Base-by-base conservation (phyloP, 2,888 invertebrate genomes). In the Ornithoptera priamus region DNA sequence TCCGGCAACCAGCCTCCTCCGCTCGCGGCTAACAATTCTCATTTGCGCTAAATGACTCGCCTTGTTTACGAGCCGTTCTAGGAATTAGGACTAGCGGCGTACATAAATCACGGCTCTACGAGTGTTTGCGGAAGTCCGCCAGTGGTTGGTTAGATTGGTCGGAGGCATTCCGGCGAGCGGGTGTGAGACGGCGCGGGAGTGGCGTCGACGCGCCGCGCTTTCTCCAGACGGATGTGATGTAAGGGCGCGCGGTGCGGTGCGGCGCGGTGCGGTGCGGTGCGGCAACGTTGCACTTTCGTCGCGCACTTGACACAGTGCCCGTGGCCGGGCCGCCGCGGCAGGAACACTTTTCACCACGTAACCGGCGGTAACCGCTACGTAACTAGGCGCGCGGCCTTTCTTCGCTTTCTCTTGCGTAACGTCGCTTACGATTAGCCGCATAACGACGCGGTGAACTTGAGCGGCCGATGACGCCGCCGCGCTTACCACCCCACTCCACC, bases 281-380 rank as follows among this genome's bases (percentile, higher is more conserved):
- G 78, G 78, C 89, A 88, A 86, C 90, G 86, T 85, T 86, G 90
- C 87, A 90, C 92, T 91, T 91, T 92, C 91, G 84, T 87, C 87
- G 87, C 86, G 92, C 90, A 89, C 93, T 92, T 93, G 92, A 93
- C 93, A 92, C 88, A 91, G 85, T 93, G 93, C 86, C 93, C 92
- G 84, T 93, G 93, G 92, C 93, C 92, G 90, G 89, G 83, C 89
- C 90, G 85, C 87, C 86, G 82, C 90, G 89, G 87, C 90, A 91
- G 91, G 39, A 92, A 90, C 89, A 89, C 90, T 90, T 90, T 90
- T 90, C 90, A 90, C 90, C 85, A 83, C 86, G 84, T 65, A 71
- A 70, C 72, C 67, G 78, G 85, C 85, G 87, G 89, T 89, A 89
- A 88, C 86, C 80, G 82, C 78, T 82, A 85, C 89, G 87, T 86